Evolutionary conservation across 35 echinoderm and acorn worm genomes (phyloP), one percentile per base, ranked within the genome.

Genomic region (Chiridota heheva): DNA sequence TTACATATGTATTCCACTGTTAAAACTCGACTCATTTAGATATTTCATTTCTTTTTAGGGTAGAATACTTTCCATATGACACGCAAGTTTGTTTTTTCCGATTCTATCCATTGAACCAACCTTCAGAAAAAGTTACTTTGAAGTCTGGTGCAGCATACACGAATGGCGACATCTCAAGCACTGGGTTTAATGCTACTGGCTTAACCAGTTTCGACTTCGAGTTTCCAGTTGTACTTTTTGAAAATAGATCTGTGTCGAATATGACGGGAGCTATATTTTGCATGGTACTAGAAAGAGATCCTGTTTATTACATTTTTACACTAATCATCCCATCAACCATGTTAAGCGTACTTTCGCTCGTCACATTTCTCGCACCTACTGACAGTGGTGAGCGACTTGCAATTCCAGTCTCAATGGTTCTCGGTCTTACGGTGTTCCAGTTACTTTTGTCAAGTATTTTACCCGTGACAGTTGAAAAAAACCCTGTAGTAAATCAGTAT

Each of bases 371-470:
- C 36, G 42, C 59, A 7, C 77, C 77, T 31, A 36, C 58, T 1
- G 77, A 81, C 26, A 44, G 77, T 42, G 77, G 77, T 41, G 77
- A 81, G 59, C 63, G 59, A 29, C 63, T 81, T 7, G 41, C 77
- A 3, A 37, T 81, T 2, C 24, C 10, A 7, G 59, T 81, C 3
- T 81, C 77, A 8, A 62, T 81, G 40, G 27, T 81, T 16, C 40
- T 81, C 7, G 77, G 55, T 27, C 25, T 81, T 13, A 36, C 77
- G 12, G 77, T 81, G 7, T 81, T 81, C 33, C 77, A 81, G 38
- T 30, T 81, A 18, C 77, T 81, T 0, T 26, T 81, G 59, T 57
- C 77, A 0, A 60, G 66, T n/a, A 81, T 81, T n/a, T 40, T 81
- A 36, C 77, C 77, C 1, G 28, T n/a, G 2, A 60, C 58, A 29